A percentile compares a stretch with the other conserved stretches of the same genome.
Evolutionary conservation across 2,113 vertebrate species (phyloP).

Genomic region (Proterorhinus semilunaris): DNA sequence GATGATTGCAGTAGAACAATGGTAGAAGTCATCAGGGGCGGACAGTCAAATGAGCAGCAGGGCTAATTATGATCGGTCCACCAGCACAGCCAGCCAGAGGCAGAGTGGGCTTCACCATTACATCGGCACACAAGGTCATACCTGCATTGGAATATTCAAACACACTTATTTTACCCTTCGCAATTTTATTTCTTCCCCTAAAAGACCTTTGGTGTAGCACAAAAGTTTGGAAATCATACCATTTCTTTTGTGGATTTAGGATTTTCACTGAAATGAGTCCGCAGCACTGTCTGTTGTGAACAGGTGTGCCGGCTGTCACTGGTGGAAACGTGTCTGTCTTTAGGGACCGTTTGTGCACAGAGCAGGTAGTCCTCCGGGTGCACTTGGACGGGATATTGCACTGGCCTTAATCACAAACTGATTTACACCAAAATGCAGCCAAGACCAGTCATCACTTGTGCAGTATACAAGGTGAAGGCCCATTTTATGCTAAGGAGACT

Average conservation of each 20-base stretch:
- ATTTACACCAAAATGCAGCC: constrained; percentile 17
- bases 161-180: constrained; percentile 34
- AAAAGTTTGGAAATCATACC: neutral
- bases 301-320: constrained; percentile 6
- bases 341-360: constrained; percentile 16
- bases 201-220: neutral
- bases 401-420: constrained; percentile 32
- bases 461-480: too few species aligned
- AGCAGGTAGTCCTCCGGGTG: constrained; percentile 41
- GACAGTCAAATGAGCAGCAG: constrained; percentile 11
- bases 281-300: constrained; percentile 23
- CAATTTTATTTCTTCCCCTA: neutral
- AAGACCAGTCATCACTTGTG: too few species aligned
- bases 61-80: constrained; percentile 9
- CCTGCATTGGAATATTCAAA: constrained; percentile 15
- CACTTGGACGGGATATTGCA: constrained; percentile 13
- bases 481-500: too few species aligned
- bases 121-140: neutral
- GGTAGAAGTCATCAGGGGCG: constrained; percentile 4
- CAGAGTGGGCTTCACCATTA: neutral
- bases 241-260: neutral
- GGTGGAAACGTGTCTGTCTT: constrained; percentile 1
- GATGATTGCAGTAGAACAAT: constrained; percentile 11
- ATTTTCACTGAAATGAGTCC: neutral
- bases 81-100: neutral